Evolutionary conservation across 2,888 invertebrate genomes (phyloP).

Genomic region (Esperia sulphurella): DNA sequence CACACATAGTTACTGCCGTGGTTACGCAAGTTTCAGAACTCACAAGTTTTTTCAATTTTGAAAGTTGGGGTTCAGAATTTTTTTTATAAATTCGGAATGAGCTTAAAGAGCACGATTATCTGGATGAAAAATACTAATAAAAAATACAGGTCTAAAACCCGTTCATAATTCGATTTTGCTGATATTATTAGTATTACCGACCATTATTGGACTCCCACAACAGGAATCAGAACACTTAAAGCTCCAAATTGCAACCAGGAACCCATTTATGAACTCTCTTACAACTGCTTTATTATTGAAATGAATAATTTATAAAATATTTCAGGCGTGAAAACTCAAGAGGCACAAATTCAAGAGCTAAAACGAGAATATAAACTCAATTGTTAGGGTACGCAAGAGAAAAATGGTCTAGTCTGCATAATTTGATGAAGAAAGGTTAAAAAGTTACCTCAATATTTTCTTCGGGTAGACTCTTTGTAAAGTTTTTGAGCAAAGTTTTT

Average conservation of each 20-base stretch:
- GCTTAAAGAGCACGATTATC: too few species aligned
- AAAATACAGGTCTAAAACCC: too few species aligned
- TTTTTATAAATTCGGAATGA: too few species aligned
- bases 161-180: too few species aligned
- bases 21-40: too few species aligned
- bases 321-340: not conserved
- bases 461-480: slow-evolving; percentile 30
- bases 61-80: too few species aligned
- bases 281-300: not conserved
- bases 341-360: slow-evolving; percentile 23
- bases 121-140: too few species aligned
- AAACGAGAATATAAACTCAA: slow-evolving; percentile 32
- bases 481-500: slow-evolving; percentile 27
- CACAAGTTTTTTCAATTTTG: too few species aligned
- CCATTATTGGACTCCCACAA: too few species aligned
- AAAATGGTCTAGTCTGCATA: slow-evolving; percentile 31
- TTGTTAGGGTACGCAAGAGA: slow-evolving; percentile 20
- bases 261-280: not conserved
- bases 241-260: not conserved
- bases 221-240: too few species aligned
- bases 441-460: slow-evolving; percentile 45
- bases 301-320: slow-evolving; percentile 1
- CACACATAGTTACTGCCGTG: not conserved
- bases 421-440: slow-evolving; percentile 46
- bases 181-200: too few species aligned